Evolutionary conservation across 2,113 vertebrate genomes (phyloP), one percentile per base, ranked within the genome.

Genomic region (Fulica atra): DNA sequence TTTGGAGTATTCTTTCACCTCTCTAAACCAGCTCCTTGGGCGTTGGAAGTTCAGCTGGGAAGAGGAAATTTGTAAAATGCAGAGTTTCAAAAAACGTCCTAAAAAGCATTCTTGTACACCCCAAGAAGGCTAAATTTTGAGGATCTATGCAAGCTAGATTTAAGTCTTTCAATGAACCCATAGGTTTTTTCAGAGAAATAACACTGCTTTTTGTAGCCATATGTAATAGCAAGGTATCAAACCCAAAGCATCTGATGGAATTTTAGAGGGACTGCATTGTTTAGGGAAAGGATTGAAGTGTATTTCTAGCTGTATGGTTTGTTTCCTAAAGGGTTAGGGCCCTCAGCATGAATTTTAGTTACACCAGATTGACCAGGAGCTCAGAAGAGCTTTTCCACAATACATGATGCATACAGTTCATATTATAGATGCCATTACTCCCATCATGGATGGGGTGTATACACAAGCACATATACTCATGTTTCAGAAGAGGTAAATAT

Each of bases 381-480:
- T 88, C 31, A 0, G 6, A 48, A 65, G 68, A 74, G 66, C 33
- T 74, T 81, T 73, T 64, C 26, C 8, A 13, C 13, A 29, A 14
- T 11, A 36, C 12, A 7, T 10, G 21, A 2, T 16, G 33, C 48
- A 53, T 38, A 9, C 36, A 36, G 21, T 63, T 89, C 28, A 9
- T 28, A 5, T 18, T 57, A n/a, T 9, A 59, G 83, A 33, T 90
- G 35, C n/a, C 54, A 35, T 71, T 80, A 28, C 17, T 70, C 16
- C 59, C 9, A 1, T 38, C 29, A 0, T 42, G 13, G 73, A 1
- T 11, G 61, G 11, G 1, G 3, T 56, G 14, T 71, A 46, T 53
- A 31, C 19, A 48, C 18, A 91, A 73, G 36, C 25, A 76, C 0
- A 1, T 46, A 25, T 7, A 10, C 12, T 10, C 48, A 28, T 68